Evolutionary conservation across 2,113 vertebrate genomes (phyloP), one percentile per base, ranked within the genome.

Genomic region (Sorex araneus): DNA sequence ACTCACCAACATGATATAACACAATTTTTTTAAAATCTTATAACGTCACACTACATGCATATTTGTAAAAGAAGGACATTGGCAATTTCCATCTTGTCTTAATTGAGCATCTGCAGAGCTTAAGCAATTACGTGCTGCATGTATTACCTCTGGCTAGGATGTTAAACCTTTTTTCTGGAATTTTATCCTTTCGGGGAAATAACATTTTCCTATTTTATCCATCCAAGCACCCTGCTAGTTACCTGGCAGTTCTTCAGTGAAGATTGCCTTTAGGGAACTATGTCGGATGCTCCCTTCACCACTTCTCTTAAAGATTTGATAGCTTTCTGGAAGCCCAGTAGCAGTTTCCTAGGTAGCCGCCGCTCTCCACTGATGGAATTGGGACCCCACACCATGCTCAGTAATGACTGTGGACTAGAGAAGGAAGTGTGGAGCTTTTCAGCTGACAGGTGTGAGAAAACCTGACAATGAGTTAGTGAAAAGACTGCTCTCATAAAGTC

Each of bases 371-470:
- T 47, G 94, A 79, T 36, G 32, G 80, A 92, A 84, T 78, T 23
- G 69, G 69, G 47, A 15, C 91, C 45, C 23, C 93, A 79, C 81
- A 3, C 50, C 84, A 76, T 16, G 90, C 86, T 94, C 87, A 87
- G 34, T 78, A 95, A 93, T 95, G n/a, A 84, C 54, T 77, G 19
- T 28, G 80, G 80, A n/a, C 71, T 71, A 6, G 21, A 64, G 71
- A 92, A 89, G 86, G 83, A 91, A 57, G 76, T 60, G 85, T 30
- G 69, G 93, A 19, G 12, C 2, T 84, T 90, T 96, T 23, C 70
- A 92, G 70, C 36, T 13, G 45, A 8, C 6, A 94, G 82, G 4
- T 75, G 78, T 84, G 69, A 96, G 84, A 78, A 0, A 75, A 15
- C 7, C 81, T 18, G 94, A 81, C 86, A 74, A n/a, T 10, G 18